Conservation (phyloP, 2,797 vertebrate genomes). For the Muscicapa comitata region DNA sequence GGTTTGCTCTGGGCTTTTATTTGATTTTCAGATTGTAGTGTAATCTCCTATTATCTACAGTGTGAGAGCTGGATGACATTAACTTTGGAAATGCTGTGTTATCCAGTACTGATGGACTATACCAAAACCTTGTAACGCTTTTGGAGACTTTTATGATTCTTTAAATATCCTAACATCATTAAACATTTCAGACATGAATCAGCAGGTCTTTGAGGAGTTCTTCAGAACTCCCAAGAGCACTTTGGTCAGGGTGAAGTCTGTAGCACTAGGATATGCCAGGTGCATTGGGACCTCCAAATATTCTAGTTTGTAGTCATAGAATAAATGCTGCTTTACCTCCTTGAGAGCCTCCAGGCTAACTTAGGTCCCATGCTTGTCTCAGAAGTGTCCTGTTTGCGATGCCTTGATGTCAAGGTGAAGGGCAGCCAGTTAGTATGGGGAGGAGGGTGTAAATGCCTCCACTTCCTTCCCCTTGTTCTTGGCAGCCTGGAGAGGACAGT, state of each 20-base stretch:
- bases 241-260: not conserved
- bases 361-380: not conserved
- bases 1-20: slow-evolving; percentile 26
- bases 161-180: not conserved
- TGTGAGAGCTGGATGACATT: not conserved
- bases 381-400: not conserved
- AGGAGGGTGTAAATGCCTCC: not conserved
- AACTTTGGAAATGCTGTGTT: not conserved
- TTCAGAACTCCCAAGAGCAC: not conserved
- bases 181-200: not conserved
- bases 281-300: not conserved
- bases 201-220: not conserved
- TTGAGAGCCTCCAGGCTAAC: not conserved
- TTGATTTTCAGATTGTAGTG: slow-evolving; percentile 30
- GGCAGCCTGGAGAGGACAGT: not conserved
- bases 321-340: not conserved
- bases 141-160: not conserved
- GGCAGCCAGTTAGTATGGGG: not conserved
- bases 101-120: not conserved
- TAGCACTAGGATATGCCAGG: not conserved
- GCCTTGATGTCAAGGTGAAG: not conserved
- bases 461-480: not conserved
- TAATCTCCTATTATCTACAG: not conserved
- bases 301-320: not conserved
- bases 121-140: not conserved